phyloP scores from a whole-genome alignment of 2,888 invertebrate genomes.

The Drosophila acutilabella region DNA sequence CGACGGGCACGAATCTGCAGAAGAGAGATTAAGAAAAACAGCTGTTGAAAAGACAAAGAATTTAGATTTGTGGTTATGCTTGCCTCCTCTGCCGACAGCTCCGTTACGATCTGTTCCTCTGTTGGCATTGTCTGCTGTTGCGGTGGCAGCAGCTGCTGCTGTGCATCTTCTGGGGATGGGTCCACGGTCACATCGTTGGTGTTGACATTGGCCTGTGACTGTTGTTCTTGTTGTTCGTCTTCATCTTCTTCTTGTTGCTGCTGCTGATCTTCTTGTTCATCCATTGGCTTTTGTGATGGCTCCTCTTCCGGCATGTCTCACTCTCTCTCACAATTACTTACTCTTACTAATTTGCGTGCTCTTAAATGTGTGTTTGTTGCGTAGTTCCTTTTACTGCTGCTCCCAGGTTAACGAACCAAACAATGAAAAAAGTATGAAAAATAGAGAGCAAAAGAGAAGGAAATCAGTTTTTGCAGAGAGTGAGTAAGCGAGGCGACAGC shows the following conservation, averaged over 20 bases:
- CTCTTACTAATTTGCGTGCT: slow-evolving; percentile 34
- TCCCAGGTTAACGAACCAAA: slow-evolving; percentile 72
- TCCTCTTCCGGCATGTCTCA: slow-evolving; percentile 72
- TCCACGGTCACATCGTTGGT: slow-evolving; percentile 23
- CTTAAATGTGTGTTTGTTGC: slow-evolving; percentile 48
- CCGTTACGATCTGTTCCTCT: slow-evolving; percentile 86
- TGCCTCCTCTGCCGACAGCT: slow-evolving; percentile 95
- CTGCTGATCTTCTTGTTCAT: slow-evolving; percentile 58
- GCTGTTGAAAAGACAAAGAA: background rate
- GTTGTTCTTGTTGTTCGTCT: slow-evolving; percentile 1
- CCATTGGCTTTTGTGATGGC: slow-evolving; percentile 66
- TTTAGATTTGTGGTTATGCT: slow-evolving; percentile 82
- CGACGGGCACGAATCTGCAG: slow-evolving; percentile 84
- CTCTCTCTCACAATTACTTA: background rate
- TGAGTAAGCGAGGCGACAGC: slow-evolving; percentile 18
- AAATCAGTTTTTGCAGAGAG: slow-evolving; percentile 20
- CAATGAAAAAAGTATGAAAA: slow-evolving; percentile 54
- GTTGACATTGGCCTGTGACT: slow-evolving; percentile 11
- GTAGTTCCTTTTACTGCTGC: slow-evolving; percentile 62
- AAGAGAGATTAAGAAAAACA: slow-evolving; percentile 53
- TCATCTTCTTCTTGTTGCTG: slow-evolving; percentile 7
- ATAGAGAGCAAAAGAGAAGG: slow-evolving; percentile 21
- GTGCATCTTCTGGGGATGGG: slow-evolving; percentile 28
- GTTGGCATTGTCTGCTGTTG: slow-evolving; percentile 15
- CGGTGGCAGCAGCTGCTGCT: slow-evolving; percentile 19